Evolutionary conservation across 2,888 invertebrate genomes (phyloP), one percentile per base, ranked within the genome.

Genomic region (Glyphotaelius pellucidus): DNA sequence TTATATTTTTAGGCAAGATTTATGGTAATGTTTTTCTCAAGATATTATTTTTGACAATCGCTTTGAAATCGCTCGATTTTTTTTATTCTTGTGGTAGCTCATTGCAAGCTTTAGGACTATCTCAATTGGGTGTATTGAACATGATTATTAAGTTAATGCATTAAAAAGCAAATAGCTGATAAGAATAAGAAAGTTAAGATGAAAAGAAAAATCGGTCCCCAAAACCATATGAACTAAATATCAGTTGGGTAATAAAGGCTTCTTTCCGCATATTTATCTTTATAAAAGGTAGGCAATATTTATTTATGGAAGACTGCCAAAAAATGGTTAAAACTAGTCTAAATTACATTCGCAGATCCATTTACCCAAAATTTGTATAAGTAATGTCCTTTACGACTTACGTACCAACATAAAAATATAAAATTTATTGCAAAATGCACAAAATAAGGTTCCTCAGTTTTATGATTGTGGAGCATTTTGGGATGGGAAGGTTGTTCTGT

Each of bases 401-500:
- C 30, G 81, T 81, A 81, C 81, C 15, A 31, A 67, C 79, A 84
- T 32, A 32, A 85, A 84, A 67, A 5, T 67, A 83, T 83, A 42
- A 90, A 90, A 85, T 84, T 90, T 84, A 90, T 52, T 90, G 84
- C 67, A 67, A 85, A 90, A 90, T 83, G 47, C 9, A 84, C 67
- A 52, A 90, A 81, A 84, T 19, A 31, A 19, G 67, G 52, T 30
- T 86, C 42, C 42, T 47, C 19, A 79, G 88, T 31, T 80, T 91
- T 91, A 91, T 87, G 80, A 42, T 86, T 91, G 32, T 91, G 91
- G 91, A 91, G 91, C 91, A 87, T 38, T 86, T 83, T 25, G 83
- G 80, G 80, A 35, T 3, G 89, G 30, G 89, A 32, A 38, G 47
- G 80, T 35, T 80, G 14, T 35, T 25, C 38, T 25, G 38, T 67